phyloP scores from a whole-genome alignment of 1,140 invertebrate genomes.

The Coptotermes formosanus region DNA sequence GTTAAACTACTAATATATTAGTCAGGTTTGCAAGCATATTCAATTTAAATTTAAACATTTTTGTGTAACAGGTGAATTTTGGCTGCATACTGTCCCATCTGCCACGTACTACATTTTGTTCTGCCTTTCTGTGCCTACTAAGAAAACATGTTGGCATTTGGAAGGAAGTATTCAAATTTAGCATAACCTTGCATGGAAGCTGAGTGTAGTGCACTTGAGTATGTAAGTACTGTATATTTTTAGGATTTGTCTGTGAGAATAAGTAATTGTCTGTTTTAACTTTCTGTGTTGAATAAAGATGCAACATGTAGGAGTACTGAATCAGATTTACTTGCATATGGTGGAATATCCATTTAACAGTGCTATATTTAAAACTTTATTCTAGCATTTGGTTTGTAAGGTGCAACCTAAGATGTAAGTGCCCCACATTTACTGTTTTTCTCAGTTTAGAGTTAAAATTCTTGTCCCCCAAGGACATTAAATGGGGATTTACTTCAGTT shows the following conservation, averaged over 20 bases:
- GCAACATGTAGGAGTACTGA: no score
- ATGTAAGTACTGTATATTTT: neutral
- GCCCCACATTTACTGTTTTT: no score
- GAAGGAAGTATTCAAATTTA: neutral
- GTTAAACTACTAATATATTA: neutral
- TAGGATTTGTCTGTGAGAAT: constrained; percentile 8
- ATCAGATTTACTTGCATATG: no score
- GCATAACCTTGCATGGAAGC: neutral
- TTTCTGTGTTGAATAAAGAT: neutral
- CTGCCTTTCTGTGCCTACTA: neutral
- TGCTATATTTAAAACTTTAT: no score
- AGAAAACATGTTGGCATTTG: constrained; percentile 2
- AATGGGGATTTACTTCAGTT: no score
- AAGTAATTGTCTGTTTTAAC: neutral
- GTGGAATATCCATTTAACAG: no score
- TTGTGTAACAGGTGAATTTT: neutral
- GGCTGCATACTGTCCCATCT: neutral
- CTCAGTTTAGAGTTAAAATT: no score
- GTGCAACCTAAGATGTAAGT: no score
- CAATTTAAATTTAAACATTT: neutral
- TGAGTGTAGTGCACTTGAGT: neutral
- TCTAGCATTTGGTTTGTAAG: no score
- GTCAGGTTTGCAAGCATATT: neutral
- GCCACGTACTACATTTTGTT: neutral
- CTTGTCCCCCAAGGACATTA: no score